Evolutionary conservation across 1,140 invertebrate genomes (phyloP).

Genomic region (Euura lappo): DNA sequence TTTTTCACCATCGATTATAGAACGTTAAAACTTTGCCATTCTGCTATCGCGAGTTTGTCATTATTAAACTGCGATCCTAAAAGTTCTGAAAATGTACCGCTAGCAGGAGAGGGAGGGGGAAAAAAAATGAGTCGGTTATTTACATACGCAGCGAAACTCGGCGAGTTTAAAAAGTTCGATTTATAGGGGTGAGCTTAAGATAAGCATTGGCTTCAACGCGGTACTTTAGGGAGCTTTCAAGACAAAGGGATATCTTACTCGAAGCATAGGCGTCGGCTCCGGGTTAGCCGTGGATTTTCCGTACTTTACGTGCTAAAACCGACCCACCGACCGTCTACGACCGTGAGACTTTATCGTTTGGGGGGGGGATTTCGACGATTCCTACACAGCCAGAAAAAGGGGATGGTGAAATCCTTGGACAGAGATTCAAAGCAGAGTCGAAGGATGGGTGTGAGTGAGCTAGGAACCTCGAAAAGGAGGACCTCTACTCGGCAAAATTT

Average conservation of each 20-base stretch:
- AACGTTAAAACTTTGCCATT: no score
- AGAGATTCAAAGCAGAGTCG: background rate
- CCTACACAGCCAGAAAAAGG: background rate
- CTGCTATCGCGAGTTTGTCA: no score
- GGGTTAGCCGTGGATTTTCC: background rate
- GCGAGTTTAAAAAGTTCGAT: slow-evolving; percentile 4
- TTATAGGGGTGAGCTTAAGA: slow-evolving; percentile 7
- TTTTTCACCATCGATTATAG: no score
- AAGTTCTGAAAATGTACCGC: no score
- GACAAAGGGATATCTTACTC: slow-evolving; percentile 1
- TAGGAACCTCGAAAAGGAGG: background rate
- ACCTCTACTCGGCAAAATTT: slow-evolving; percentile 1
- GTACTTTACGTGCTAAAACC: background rate
- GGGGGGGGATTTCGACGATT: slow-evolving; percentile 1
- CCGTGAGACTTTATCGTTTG: background rate
- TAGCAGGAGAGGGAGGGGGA: no score
- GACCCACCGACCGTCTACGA: background rate
- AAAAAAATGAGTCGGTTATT: background rate
- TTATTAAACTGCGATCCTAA: no score
- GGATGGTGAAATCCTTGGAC: background rate
- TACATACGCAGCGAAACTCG: background rate
- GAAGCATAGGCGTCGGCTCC: background rate
- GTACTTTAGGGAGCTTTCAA: slow-evolving; percentile 7
- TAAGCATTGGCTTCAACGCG: slow-evolving; percentile 6
- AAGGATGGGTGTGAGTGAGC: background rate